Evolutionary conservation across 2,797 vertebrate species (phyloP), one percentile per base, ranked within the genome.

Genomic region (Carduelis carduelis): DNA sequence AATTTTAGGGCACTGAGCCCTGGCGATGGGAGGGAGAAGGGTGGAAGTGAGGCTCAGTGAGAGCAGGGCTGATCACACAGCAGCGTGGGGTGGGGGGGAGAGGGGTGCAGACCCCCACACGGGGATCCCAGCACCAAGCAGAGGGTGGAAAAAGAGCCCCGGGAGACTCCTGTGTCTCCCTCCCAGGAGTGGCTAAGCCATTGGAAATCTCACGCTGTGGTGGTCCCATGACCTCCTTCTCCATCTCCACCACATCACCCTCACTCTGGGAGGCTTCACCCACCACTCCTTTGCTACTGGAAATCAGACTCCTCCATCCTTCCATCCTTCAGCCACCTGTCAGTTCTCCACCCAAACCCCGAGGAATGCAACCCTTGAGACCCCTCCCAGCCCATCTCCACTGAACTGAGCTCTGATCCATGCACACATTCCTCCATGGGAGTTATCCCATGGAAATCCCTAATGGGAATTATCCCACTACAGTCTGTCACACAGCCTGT

Each of bases 381-480:
- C 34, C 55, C 63, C 39, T 83, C 74, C 66, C 32, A 24, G 8
- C 13, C 46, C 18, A 2, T 11, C 24, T 27, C 57, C 37, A 1
- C 16, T 2, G n/a, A 17, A 10, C 15, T 2, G 0, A 70, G 28
- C 30, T 6, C 21, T 0, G 1, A 34, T 16, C 56, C 46, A 8
- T 2, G 24, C 14, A 22, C 37, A 17, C 13, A 20, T 23, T 47
- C 7, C 22, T 56, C 28, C 20, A 0, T 21, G 52, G 65, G 49
- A 93, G 28, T 56, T 63, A 23, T 14, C 37, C 41, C 83, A 37
- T 59, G 34, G 56, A 52, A 93, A n/a, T 55, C 53, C 21, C 32
- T 55, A 34, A 44, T 56, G n/a, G 55, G 56, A 92, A 28, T 60
- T 56, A 23, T 13, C 32, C 41, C 83, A 41, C 35, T 11, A 3